These are phyloP conservation scores for Volucella inflata DNA, from an alignment of 2,888 invertebrate species.

Conservation along the genomic window DNA sequence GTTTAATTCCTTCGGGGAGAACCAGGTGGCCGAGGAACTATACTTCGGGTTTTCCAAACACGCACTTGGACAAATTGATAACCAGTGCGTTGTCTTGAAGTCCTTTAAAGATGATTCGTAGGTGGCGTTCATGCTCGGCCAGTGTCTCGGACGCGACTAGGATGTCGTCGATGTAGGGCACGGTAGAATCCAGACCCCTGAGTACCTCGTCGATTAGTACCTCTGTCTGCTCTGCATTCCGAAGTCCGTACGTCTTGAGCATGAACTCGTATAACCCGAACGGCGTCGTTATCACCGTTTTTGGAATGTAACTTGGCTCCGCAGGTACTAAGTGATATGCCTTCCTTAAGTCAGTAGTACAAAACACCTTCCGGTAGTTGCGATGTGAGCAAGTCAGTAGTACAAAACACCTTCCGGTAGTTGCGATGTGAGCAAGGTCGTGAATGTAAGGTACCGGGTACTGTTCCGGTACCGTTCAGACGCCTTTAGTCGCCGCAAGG, in stretches of 20 bases:
- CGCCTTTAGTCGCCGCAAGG: constrained; percentile 34
- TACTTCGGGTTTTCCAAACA: constrained; percentile 36
- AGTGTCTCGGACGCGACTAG: constrained; percentile 75
- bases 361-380: constrained; percentile 77
- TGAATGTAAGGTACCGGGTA: constrained; percentile 79
- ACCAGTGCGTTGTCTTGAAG: constrained; percentile 31
- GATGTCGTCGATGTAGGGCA: constrained; percentile 78
- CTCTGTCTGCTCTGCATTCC: constrained; percentile 80
- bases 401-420: constrained; percentile 77
- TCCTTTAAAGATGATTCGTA: constrained; percentile 72
- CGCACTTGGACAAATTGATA: constrained; percentile 53
- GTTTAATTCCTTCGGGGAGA: constrained; percentile 25
- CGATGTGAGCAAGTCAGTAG: constrained; percentile 78
- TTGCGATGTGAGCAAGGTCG: constrained; percentile 72
- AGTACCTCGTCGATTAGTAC: constrained; percentile 78
- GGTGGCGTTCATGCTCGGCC: constrained; percentile 74
- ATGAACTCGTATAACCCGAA: constrained; percentile 79
- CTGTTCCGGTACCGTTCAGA: constrained; percentile 78
- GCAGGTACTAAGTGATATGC: constrained; percentile 80
- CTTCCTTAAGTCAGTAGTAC: constrained; percentile 77
- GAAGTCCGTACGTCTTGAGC: constrained; percentile 79
- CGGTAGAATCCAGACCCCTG: constrained; percentile 74
- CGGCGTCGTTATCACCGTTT: too few relatives aligned
- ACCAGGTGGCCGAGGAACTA: constrained; percentile 25
- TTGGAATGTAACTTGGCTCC: constrained; percentile 68